These are phyloP conservation scores for Agelastica alni DNA, from an alignment of 2,888 invertebrate genomes.

Conservation along the genomic window DNA sequence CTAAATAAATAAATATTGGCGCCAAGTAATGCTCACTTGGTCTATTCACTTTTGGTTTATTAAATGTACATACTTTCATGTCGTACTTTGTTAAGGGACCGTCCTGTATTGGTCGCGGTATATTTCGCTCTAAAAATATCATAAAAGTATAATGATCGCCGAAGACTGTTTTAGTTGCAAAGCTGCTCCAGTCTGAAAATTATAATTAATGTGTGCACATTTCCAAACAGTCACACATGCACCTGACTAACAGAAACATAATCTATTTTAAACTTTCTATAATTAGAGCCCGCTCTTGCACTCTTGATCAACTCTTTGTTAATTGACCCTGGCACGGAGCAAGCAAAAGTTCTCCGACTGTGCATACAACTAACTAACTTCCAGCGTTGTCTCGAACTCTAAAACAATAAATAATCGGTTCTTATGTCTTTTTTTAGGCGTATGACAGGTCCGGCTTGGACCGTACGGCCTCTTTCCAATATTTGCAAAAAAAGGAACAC, in stretches of 20 bases:
- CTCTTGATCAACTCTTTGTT: constrained; percentile 29
- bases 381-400: not conserved
- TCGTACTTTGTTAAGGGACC: no score
- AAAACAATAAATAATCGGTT: constrained; percentile 5
- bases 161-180: not conserved
- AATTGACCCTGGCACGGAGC: constrained; percentile 32
- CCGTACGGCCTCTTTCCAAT: no score
- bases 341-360: constrained; percentile 4
- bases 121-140: not conserved
- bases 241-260: constrained; percentile 30
- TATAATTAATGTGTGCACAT: constrained; percentile 19
- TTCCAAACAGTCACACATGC: constrained; percentile 18
- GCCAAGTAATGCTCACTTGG: no score
- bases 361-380: not conserved
- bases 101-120: no score
- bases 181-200: not conserved
- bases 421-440: not conserved
- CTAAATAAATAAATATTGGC: no score
- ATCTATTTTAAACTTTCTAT: constrained; percentile 32
- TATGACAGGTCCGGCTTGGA: not conserved
- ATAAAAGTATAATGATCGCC: not conserved
- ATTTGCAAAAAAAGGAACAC: no score
- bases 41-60: no score
- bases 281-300: constrained; percentile 28
- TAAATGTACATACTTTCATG: no score